Evolutionary conservation across 37 sponge, comb jelly and placozoan genomes (phyloP).

Genomic region (Tethya wilhelma): DNA sequence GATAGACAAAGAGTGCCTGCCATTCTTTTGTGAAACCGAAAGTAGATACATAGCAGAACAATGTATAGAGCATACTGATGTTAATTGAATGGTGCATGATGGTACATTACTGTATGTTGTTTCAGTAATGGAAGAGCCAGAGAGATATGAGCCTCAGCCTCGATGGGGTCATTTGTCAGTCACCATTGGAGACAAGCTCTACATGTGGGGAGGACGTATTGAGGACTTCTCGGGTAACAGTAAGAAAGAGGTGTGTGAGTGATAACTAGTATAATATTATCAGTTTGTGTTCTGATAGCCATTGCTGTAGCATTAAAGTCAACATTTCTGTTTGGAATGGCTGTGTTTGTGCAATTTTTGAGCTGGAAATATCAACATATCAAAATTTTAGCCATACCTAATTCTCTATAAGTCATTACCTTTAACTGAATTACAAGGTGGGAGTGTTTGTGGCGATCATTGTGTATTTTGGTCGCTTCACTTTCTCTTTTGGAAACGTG

Average conservation of each 20-base stretch:
- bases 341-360: too few relatives aligned
- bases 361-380: too few relatives aligned
- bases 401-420: too few relatives aligned
- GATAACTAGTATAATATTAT: neutral
- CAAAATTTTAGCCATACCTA: too few relatives aligned
- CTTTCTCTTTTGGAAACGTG: too few relatives aligned
- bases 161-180: constrained; percentile 46
- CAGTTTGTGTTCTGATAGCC: neutral
- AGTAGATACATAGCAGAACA: neutral
- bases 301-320: neutral
- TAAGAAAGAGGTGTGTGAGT: constrained; percentile 18
- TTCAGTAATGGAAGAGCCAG: constrained; percentile 5
- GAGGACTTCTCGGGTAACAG: constrained; percentile 38
- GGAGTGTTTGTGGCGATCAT: too few relatives aligned
- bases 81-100: too few relatives aligned
- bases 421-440: too few relatives aligned
- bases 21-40: neutral
- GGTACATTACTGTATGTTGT: too few relatives aligned
- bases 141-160: constrained; percentile 34
- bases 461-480: too few relatives aligned
- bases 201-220: constrained; percentile 57
- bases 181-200: constrained; percentile 25
- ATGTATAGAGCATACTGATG: neutral
- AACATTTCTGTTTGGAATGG: neutral
- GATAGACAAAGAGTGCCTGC: too few relatives aligned